Evolutionary conservation across 2,797 vertebrate species (phyloP), one percentile per base, ranked within the genome.

Genomic region (Danio choprae): DNA sequence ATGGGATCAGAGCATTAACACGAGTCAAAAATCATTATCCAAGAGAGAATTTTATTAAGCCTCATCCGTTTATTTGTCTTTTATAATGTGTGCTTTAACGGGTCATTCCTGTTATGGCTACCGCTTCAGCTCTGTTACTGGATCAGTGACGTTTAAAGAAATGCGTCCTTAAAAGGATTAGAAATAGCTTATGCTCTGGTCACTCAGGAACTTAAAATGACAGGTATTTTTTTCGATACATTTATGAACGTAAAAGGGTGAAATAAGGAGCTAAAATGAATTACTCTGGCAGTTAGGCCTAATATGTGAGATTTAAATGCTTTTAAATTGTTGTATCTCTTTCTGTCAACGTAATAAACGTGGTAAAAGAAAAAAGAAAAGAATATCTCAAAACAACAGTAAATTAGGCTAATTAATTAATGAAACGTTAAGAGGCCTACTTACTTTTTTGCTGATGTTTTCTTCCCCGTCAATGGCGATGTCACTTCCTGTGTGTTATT

Each of bases 1-100:
- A 18, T 22, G 38, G 41, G 51, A 81, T 72, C 53, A 41, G 56
- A n/a, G 6, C 64, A 55, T 82, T 81, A 70, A 50, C 76, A 78
- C 9, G 29, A 69, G 65, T 70, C 76, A 69, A 70, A 70, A 58
- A 79, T 51, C 12, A 79, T 79, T 59, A 70, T 41, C 29, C 10
- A 50, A 2, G 12, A 50, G 29, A 60, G 12, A 41, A 69, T 51
- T 51, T 16, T 40, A 62, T 50, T 29, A 63, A 72, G n/a, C 44
- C 6, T 50, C n/a, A 11, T 69, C 7, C 12, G 16, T 40, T 59
- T 68, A 20, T 41, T 60, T 59, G 43, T 51, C n/a, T 69, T 77
- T 78, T 29, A 29, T 41, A 55, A 41, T 48, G 16, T 74, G 41
- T 29, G 16, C 44, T 43, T 41, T 53, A 10, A 36, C 6, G 8